Evolutionary conservation across 1,140 invertebrate genomes (phyloP).

Genomic region (Bombus turneri): DNA sequence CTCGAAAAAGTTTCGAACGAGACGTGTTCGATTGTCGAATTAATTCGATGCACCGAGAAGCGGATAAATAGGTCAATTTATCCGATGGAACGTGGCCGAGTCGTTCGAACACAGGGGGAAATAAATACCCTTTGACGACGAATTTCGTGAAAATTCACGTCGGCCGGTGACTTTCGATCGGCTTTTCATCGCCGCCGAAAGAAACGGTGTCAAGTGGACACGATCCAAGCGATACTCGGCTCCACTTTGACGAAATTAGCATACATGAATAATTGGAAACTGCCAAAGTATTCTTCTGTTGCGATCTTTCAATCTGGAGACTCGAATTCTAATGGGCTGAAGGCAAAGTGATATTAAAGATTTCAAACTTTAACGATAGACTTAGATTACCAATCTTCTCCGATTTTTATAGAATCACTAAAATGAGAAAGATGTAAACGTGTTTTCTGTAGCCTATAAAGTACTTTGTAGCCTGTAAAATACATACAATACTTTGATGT

Average conservation of each 20-base stretch:
- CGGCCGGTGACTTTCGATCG: neutral
- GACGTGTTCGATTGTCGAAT: constrained; percentile 14
- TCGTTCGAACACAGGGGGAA: neutral
- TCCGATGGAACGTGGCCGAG: neutral
- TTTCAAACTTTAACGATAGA: too few species aligned
- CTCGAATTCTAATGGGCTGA: too few species aligned
- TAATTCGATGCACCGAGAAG: constrained; percentile 15
- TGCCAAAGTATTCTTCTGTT: neutral
- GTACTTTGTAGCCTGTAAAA: too few species aligned
- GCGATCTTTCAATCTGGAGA: neutral
- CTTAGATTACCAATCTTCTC: too few species aligned
- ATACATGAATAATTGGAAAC: constrained; percentile 1
- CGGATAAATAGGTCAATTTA: constrained; percentile 24
- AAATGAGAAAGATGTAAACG: too few species aligned
- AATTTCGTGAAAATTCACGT: constrained; percentile 1
- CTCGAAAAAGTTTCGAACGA: neutral
- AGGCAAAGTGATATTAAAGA: too few species aligned
- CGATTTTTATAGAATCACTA: too few species aligned
- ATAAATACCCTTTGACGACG: neutral
- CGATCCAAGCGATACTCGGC: neutral
- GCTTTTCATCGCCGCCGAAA: constrained; percentile 3
- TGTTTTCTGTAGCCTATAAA: too few species aligned
- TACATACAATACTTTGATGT: too few species aligned
- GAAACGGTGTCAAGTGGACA: neutral
- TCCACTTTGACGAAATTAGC: constrained; percentile 9